phyloP scores from a whole-genome alignment of 2,113 vertebrate species.

The Epinephelus fuscoguttatus region DNA sequence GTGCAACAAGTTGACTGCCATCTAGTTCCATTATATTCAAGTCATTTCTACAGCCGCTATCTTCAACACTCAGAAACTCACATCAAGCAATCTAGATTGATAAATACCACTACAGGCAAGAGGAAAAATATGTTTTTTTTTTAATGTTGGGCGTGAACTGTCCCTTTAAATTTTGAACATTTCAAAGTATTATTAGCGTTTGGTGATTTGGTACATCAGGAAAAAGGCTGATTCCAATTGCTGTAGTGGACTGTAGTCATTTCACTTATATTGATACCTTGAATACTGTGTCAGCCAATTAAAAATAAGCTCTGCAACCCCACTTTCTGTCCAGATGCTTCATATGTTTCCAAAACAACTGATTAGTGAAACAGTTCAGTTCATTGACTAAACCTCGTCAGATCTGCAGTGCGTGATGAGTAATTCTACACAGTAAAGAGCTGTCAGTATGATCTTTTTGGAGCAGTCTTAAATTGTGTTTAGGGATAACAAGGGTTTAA shows the following conservation, averaged over 20 bases:
- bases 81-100: too few species aligned
- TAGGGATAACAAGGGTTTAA: constrained; percentile 30
- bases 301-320: neutral
- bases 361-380: constrained; percentile 14
- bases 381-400: constrained; percentile 9
- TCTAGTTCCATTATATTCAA: too few species aligned
- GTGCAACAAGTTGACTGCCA: too few species aligned
- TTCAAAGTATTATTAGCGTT: neutral
- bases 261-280: neutral
- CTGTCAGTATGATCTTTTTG: constrained; percentile 16
- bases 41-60: too few species aligned
- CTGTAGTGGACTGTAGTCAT: neutral
- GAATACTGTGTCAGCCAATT: neutral
- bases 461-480: constrained; percentile 1
- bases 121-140: too few species aligned
- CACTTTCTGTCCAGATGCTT: neutral
- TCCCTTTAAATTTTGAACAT: neutral
- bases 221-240: neutral
- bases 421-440: constrained; percentile 27
- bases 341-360: neutral
- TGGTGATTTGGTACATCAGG: neutral
- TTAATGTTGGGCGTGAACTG: too few species aligned
- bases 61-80: too few species aligned
- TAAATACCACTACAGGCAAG: too few species aligned
- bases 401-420: constrained; percentile 23